A percentile compares a stretch with the other conserved stretches of the same genome.
These are phyloP conservation scores for Pseudomyrmex gracilis DNA, from an alignment of 1,140 invertebrate genomes.

Conservation along the genomic window DNA sequence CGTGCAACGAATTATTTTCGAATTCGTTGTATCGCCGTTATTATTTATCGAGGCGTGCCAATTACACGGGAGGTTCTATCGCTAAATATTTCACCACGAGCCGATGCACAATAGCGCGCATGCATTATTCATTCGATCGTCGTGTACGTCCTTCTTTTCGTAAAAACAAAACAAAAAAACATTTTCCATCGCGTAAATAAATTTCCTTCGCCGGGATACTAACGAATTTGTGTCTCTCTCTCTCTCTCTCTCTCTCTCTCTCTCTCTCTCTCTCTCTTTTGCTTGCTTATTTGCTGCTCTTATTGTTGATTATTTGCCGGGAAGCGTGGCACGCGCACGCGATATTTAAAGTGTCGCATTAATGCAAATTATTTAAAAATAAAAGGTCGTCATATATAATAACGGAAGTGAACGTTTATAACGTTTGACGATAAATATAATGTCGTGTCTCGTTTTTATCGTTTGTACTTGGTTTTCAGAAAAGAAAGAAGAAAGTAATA, in stretches of 20 bases:
- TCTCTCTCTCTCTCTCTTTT: too few species aligned
- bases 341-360: constrained; percentile 31
- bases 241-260: too few species aligned
- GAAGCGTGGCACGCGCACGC: neutral
- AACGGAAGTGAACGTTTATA: constrained; percentile 32
- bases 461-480: constrained; percentile 19
- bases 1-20: constrained; percentile 2
- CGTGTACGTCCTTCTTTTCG: constrained; percentile 30
- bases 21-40: neutral
- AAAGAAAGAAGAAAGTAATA: neutral
- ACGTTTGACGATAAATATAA: neutral
- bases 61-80: constrained; percentile 18
- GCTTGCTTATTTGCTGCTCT: neutral
- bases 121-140: constrained; percentile 62
- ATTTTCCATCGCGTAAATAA: constrained; percentile 53
- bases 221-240: too few species aligned
- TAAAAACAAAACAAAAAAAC: constrained; percentile 9
- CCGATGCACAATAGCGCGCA: constrained; percentile 30
- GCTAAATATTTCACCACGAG: constrained; percentile 62
- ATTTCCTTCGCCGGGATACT: neutral
- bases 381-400: neutral
- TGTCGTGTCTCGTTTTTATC: constrained; percentile 35
- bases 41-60: constrained; percentile 34
- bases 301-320: constrained; percentile 22
- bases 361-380: constrained; percentile 2